A percentile compares a stretch with the other conserved stretches of the same genome.
Evolutionary conservation across 30 jellyfish, hydroid and myxozoan species (phyloP).

Genomic region (Chironex yamaguchii): DNA sequence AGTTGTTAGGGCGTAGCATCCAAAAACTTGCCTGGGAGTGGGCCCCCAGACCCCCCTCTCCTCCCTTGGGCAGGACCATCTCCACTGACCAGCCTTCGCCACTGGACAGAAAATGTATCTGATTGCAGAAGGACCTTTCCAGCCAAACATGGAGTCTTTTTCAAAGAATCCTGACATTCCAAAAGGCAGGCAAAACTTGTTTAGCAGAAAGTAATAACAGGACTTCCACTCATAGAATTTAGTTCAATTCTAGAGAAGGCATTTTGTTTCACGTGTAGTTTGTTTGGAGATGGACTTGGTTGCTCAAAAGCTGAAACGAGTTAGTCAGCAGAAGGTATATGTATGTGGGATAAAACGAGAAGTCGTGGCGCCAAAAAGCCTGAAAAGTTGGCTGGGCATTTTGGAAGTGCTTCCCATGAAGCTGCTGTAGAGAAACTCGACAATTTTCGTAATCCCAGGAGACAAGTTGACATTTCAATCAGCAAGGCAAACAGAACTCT

Average conservation of each 20-base stretch:
- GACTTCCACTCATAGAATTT: neutral
- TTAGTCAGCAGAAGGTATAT: constrained; percentile 3
- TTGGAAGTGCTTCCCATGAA: no score
- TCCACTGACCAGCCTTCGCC: no score
- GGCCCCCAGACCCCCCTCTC: neutral
- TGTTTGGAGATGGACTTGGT: constrained; percentile 13
- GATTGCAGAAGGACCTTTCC: neutral
- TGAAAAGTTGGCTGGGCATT: no score
- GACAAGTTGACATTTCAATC: neutral
- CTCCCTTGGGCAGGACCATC: no score
- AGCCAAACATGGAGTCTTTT: no score
- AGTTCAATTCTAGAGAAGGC: neutral
- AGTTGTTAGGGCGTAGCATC: constrained; percentile 1
- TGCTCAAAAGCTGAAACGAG: constrained; percentile 1
- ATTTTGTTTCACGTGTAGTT: constrained; percentile 9
- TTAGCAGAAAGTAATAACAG: neutral
- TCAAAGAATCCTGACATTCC: no score
- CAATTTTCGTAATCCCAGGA: neutral
- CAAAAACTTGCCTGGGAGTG: neutral
- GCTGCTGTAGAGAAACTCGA: constrained; percentile 2
- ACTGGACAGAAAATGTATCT: neutral
- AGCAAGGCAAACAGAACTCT: neutral
- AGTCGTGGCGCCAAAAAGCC: neutral
- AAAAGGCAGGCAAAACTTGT: constrained; percentile 3
- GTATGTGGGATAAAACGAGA: neutral